Base-by-base conservation (phyloP, 2,888 invertebrate species). In the Orthosia cruda region DNA sequence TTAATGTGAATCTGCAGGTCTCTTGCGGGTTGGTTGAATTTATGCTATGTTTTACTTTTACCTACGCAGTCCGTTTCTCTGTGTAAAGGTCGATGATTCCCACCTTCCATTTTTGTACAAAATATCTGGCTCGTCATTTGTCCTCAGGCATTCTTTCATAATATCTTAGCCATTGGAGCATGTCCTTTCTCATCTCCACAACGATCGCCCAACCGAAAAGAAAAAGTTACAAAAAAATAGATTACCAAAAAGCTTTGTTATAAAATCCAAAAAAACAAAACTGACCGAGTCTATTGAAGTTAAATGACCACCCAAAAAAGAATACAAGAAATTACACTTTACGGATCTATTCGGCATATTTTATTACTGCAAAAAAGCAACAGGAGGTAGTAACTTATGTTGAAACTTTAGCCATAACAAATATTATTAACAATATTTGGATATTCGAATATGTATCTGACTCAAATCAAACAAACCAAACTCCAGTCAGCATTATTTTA, bases 111-210 rank as follows among this genome's bases (percentile, higher is more conserved):
- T 80, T 77, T 59, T 58, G 54, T 67, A 63, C 26, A 13, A 71
- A 83, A 75, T 72, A 65, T 76, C 62, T 71, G 64, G 40, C 20
- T 70, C 54, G 40, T 63, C 5, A 40, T 61, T 75, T 77, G 71
- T 77, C 47, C 32, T 71, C 54, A 23, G 67, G 64, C 64, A 74
- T 83, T 86, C 52, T 83, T 73, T 80, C 74, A 69, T 80, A 66
- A 79, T 77, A 71, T 80, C 64, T 73, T 32, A 77, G 77, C 71
- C 77, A 75, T 64, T 77, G 66, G 32, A 86, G 77, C 86, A 81
- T 84, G 71, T 16, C 32, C 54, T 75, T 81, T 77, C 77, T 86
- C 84, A 77, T 86, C 84, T 84, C 64, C 71, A 75, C 73, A 76
- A 74, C 59, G 64, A 75, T 26, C 65, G 61, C 26, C 63, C 45